These are phyloP conservation scores for Silurus meridionalis DNA, from an alignment of 2,113 vertebrate genomes.

Conservation along the genomic window DNA sequence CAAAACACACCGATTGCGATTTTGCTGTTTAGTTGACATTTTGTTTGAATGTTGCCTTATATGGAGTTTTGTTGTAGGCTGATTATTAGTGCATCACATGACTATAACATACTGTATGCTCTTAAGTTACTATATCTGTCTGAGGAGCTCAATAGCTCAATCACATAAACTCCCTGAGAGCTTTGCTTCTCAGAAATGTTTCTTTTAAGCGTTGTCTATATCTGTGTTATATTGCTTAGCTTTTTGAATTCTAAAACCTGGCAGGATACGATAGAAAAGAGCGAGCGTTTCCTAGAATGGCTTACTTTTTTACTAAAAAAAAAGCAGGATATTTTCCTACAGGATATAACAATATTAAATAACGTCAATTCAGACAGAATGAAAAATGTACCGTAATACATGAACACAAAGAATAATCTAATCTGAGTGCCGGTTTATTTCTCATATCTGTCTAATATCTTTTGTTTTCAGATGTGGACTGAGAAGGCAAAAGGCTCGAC, in stretches of 20 bases:
- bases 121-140: not conserved
- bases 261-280: too few relatives aligned
- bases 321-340: too few relatives aligned
- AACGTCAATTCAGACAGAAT: not conserved
- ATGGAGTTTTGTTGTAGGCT: not conserved
- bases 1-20: too few relatives aligned
- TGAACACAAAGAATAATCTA: not conserved
- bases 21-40: not conserved
- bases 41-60: not conserved
- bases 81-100: not conserved
- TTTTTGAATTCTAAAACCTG: not conserved
- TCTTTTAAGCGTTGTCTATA: not conserved
- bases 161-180: not conserved
- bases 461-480: slow-evolving; percentile 77
- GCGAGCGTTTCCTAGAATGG: too few relatives aligned
- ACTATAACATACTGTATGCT: not conserved
- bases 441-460: not conserved
- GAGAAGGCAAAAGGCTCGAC: slow-evolving; percentile 78
- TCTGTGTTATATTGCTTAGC: not conserved
- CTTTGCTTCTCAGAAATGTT: not conserved
- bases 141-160: not conserved
- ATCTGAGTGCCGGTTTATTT: not conserved
- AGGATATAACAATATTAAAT: not conserved
- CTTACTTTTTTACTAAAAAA: too few relatives aligned
- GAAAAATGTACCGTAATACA: too few relatives aligned